Conservation (phyloP, 2,797 vertebrate species). For the Enteromius thamalakanensis region DNA sequence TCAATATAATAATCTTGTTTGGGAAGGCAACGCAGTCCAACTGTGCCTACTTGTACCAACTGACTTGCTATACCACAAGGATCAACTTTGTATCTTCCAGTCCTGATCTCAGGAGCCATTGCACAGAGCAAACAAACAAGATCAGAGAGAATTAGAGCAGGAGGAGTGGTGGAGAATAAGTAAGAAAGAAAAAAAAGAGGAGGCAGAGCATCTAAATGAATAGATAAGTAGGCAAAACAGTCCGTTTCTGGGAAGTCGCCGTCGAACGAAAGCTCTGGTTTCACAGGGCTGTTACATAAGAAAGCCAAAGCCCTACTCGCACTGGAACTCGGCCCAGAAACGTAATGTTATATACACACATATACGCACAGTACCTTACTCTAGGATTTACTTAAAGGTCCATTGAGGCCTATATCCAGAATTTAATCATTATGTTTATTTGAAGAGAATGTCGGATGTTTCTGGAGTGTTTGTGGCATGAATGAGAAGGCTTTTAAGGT, state of each 20-base stretch:
- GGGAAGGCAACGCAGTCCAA: background rate
- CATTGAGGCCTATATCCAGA: conserved; percentile 12
- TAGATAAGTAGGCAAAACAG: conserved; percentile 59
- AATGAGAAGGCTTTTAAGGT: conserved; percentile 23
- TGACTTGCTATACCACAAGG: background rate
- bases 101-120: background rate
- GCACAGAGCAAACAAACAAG: conserved; percentile 17
- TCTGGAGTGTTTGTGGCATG: background rate
- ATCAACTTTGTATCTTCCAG: background rate
- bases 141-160: conserved; percentile 39
- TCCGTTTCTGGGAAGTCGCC: conserved; percentile 60
- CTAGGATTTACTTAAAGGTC: conserved; percentile 28
- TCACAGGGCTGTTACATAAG: conserved; percentile 61
- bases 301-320: conserved; percentile 45
- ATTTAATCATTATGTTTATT: conserved; percentile 38
- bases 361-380: background rate
- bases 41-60: background rate
- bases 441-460: background rate
- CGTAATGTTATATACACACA: conserved; percentile 14
- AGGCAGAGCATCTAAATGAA: conserved; percentile 51
- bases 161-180: conserved; percentile 21
- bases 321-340: conserved; percentile 39
- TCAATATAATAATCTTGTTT: background rate
- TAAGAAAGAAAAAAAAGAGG: conserved; percentile 38
- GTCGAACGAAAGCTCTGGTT: conserved; percentile 53